Evolutionary conservation across 2,888 invertebrate genomes (phyloP).

Genomic region (Brachypalpus laphriformis): DNA sequence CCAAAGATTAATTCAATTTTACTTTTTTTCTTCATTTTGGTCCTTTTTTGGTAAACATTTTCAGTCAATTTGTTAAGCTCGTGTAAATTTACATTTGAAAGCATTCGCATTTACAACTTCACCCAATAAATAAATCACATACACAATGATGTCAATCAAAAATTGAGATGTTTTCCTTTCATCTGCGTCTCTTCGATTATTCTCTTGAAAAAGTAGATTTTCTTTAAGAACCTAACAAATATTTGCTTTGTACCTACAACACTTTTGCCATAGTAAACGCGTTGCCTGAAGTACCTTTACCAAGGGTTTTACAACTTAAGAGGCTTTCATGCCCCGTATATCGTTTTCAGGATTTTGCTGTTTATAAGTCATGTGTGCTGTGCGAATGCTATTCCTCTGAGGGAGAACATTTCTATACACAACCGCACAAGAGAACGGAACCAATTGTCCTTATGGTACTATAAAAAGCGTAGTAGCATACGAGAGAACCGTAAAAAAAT

Average conservation of each 20-base stretch:
- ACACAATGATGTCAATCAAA: slow-evolving; percentile 38
- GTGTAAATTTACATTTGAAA: slow-evolving; percentile 20
- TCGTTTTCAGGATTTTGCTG: background rate
- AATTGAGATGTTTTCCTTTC: slow-evolving; percentile 1
- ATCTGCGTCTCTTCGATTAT: background rate
- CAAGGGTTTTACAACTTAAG: slow-evolving; percentile 30
- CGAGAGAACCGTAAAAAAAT: slow-evolving; percentile 35
- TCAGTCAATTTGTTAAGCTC: background rate
- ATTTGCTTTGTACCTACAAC: slow-evolving; percentile 41
- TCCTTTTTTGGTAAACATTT: background rate
- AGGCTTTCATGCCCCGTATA: slow-evolving; percentile 27
- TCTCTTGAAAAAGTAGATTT: slow-evolving; percentile 10
- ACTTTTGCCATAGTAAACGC: background rate
- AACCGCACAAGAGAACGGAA: slow-evolving; percentile 20
- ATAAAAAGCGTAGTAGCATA: slow-evolving; percentile 25
- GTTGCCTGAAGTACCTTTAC: background rate
- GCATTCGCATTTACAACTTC: slow-evolving; percentile 2
- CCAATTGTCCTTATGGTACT: slow-evolving; percentile 55
- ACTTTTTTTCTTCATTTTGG: background rate
- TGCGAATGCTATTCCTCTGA: slow-evolving; percentile 24
- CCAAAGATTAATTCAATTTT: background rate
- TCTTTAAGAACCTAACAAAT: slow-evolving; percentile 31
- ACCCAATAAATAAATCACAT: slow-evolving; percentile 45
- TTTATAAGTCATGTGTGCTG: slow-evolving; percentile 34
- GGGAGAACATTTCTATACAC: slow-evolving; percentile 10